These are phyloP conservation scores for Echeneis naucrates DNA, from an alignment of 2,797 vertebrate species.

Conservation along the genomic window DNA sequence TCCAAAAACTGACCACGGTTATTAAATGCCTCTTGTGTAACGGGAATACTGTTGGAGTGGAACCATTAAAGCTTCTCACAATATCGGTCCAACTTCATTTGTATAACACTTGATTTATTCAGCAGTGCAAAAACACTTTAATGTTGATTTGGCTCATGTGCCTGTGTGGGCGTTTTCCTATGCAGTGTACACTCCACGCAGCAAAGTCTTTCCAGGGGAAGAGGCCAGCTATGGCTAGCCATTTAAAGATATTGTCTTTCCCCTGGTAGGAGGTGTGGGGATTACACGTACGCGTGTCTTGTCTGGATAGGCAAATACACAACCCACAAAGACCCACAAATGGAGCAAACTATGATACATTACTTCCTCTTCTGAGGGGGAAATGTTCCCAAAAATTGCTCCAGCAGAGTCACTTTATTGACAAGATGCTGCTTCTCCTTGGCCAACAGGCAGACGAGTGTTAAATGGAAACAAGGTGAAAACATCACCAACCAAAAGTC, in stretches of 20 bases:
- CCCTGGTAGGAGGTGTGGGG: constrained; percentile 32
- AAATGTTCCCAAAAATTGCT: constrained; percentile 17
- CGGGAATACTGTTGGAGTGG: constrained; percentile 39
- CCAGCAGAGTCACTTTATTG: constrained; percentile 32
- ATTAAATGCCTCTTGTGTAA: constrained; percentile 57
- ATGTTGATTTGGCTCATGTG: constrained; percentile 78
- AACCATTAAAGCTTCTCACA: constrained; percentile 49
- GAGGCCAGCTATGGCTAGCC: constrained; percentile 60
- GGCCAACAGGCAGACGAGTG: constrained; percentile 39
- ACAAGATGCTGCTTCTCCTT: constrained; percentile 44
- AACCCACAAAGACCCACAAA: constrained; percentile 1
- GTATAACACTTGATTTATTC: constrained; percentile 66
- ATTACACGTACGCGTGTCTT: constrained; percentile 25
- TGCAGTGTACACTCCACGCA: constrained; percentile 68
- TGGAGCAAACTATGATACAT: constrained; percentile 11
- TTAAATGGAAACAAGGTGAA: constrained; percentile 34
- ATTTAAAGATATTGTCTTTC: constrained; percentile 47
- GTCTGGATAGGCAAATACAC: constrained; percentile 8
- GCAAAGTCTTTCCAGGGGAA: constrained; percentile 69
- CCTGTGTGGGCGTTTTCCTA: constrained; percentile 79
- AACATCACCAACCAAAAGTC: constrained; percentile 28
- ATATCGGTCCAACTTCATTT: constrained; percentile 55
- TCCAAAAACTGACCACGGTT: constrained; percentile 50
- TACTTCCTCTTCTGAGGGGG: constrained; percentile 11
- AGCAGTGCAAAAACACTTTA: constrained; percentile 63